phyloP scores from a whole-genome alignment of 2,888 invertebrate genomes.

The Odontocerum albicorne region DNA sequence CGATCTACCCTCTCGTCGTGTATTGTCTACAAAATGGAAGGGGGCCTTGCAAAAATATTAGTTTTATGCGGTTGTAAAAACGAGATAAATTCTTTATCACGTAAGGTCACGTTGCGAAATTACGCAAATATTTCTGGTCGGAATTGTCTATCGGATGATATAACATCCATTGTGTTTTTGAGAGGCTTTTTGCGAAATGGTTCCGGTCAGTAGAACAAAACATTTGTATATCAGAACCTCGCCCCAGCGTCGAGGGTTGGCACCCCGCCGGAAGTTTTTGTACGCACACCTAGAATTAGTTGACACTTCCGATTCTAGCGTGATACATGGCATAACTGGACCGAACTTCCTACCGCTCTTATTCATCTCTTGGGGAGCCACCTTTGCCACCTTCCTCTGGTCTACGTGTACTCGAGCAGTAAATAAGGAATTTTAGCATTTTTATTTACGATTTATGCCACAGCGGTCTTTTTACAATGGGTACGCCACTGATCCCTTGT shows the following conservation, averaged over 20 bases:
- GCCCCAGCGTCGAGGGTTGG: slow-evolving; percentile 14
- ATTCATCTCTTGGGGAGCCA: too few species aligned
- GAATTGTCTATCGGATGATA: slow-evolving; percentile 7
- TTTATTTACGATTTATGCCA: too few species aligned
- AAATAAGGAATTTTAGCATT: too few species aligned
- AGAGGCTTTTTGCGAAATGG: slow-evolving; percentile 12
- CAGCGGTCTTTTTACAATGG: too few species aligned
- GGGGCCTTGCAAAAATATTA: slow-evolving; percentile 8
- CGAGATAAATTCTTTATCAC: slow-evolving; percentile 5
- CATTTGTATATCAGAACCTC: too few species aligned
- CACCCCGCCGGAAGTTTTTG: slow-evolving; percentile 28
- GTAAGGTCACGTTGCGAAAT: slow-evolving; percentile 12
- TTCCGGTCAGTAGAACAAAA: slow-evolving; percentile 23
- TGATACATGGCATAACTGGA: slow-evolving; percentile 28
- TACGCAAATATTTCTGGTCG: slow-evolving; percentile 15
- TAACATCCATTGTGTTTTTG: slow-evolving; percentile 14
- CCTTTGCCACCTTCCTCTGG: too few species aligned
- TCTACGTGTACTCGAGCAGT: too few species aligned
- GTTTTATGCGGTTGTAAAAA: slow-evolving; percentile 18
- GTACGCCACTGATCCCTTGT: too few species aligned
- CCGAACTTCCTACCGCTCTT: too few species aligned
- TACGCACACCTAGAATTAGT: slow-evolving; percentile 29
- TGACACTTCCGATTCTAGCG: slow-evolving; percentile 26
- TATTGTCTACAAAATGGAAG: too few species aligned
- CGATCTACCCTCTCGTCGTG: background rate